These are phyloP conservation scores for Portunus trituberculatus DNA, from an alignment of 1,140 invertebrate species.

Conservation along the genomic window DNA sequence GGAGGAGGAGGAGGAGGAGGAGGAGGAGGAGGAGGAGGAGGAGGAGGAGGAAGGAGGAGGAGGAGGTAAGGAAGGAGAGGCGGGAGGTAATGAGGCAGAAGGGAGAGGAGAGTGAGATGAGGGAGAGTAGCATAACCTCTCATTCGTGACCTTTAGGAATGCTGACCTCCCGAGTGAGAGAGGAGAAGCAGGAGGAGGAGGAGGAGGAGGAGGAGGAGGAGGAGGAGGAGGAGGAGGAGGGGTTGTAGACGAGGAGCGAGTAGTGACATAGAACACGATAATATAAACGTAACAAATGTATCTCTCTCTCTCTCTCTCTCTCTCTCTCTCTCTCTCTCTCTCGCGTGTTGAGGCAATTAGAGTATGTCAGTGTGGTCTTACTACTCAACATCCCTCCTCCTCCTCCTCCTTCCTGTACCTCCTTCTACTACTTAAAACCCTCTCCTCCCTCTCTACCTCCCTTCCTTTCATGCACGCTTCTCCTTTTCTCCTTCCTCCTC, in stretches of 20 bases:
- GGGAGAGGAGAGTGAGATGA: constrained; percentile 4
- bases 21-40: constrained; percentile 25
- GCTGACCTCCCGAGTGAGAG: neutral
- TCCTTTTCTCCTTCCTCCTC: neutral
- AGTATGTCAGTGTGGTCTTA: too few relatives aligned
- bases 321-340: neutral
- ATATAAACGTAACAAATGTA: neutral
- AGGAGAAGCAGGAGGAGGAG: neutral
- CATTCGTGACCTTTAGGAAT: neutral
- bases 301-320: constrained; percentile 7
- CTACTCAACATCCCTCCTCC: too few relatives aligned
- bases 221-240: neutral
- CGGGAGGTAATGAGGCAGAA: neutral
- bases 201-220: constrained; percentile 34
- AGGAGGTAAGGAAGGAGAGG: neutral
- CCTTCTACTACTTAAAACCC: too few relatives aligned
- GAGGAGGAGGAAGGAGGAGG: neutral
- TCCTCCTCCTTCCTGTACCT: too few relatives aligned
- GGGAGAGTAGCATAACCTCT: constrained; percentile 5
- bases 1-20: neutral
- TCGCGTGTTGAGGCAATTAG: too few relatives aligned
- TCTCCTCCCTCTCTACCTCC: neutral
- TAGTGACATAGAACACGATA: neutral
- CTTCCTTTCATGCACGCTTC: neutral
- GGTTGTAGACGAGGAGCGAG: neutral